These are phyloP conservation scores for Xiphophorus couchianus DNA, from an alignment of 2,113 vertebrate genomes.

Conservation along the genomic window DNA sequence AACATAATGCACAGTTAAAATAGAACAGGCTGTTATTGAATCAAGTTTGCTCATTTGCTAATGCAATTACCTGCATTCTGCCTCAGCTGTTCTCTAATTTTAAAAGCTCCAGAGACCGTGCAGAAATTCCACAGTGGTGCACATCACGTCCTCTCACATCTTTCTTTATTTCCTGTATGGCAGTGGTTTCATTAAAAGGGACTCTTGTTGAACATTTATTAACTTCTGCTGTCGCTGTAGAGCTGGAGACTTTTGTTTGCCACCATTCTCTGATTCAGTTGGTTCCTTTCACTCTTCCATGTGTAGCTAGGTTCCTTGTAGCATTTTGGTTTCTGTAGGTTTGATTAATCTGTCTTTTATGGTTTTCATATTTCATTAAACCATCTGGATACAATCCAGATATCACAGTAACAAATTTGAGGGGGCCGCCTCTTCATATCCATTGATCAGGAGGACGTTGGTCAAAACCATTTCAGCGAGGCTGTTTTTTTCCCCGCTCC, in stretches of 20 bases:
- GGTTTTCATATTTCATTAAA: background rate
- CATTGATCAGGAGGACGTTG: background rate
- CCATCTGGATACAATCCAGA: background rate
- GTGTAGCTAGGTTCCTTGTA: background rate
- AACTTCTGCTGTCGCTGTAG: background rate
- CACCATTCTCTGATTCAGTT: background rate
- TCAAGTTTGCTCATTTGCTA: conserved; percentile 2
- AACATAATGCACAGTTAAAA: background rate
- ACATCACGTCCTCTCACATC: background rate
- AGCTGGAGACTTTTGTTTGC: background rate
- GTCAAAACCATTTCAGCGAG: conserved; percentile 4
- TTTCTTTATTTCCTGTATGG: background rate
- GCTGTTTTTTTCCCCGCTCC: conserved; percentile 13
- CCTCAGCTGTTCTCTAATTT: background rate
- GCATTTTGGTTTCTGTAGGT: background rate
- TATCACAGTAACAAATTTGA: background rate
- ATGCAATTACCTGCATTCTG: background rate
- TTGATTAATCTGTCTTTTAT: background rate
- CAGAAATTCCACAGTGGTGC: background rate
- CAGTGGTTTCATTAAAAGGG: background rate
- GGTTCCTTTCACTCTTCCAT: background rate
- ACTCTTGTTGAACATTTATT: background rate
- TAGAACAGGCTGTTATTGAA: background rate
- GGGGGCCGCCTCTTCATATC: too few relatives aligned
- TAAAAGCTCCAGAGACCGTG: background rate